A percentile compares a stretch with the other conserved stretches of the same genome.
Conservation (phyloP, 2,113 vertebrate genomes). For the Chloebia gouldiae region DNA sequence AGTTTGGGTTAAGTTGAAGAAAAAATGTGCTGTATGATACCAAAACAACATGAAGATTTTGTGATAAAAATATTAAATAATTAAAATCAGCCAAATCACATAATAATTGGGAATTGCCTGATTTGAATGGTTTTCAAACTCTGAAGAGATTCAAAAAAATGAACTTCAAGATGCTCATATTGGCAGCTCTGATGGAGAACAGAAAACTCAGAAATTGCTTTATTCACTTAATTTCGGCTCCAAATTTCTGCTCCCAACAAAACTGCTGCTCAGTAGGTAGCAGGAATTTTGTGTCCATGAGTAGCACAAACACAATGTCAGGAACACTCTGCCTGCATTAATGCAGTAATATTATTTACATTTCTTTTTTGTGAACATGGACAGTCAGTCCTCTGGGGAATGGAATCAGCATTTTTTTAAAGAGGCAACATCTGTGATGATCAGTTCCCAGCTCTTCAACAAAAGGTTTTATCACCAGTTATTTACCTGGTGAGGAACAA, state of each 20-base stretch:
- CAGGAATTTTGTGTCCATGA: neutral
- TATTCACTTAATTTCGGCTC: neutral
- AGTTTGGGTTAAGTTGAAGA: neutral
- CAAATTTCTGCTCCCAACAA: neutral
- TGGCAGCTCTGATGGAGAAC: neutral
- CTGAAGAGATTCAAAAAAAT: neutral
- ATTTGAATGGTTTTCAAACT: neutral
- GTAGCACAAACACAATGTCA: neutral
- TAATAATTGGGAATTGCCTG: neutral
- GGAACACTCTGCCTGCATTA: neutral
- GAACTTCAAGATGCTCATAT: neutral
- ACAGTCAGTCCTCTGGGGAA: neutral
- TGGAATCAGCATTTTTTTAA: neutral
- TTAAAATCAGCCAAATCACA: neutral
- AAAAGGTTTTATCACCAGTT: neutral
- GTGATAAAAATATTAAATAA: neutral
- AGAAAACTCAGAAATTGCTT: neutral
- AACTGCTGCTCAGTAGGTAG: neutral
- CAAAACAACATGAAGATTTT: neutral
- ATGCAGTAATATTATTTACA: neutral
- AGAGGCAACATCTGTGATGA: neutral
- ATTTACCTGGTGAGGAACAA: conserved; percentile 97
- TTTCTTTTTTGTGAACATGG: neutral
- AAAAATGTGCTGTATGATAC: neutral
- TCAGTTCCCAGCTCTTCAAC: neutral